A percentile compares a stretch with the other conserved stretches of the same genome.
These are phyloP conservation scores for Blastobasis lacticolella DNA, from an alignment of 2,888 invertebrate species.

Conservation along the genomic window DNA sequence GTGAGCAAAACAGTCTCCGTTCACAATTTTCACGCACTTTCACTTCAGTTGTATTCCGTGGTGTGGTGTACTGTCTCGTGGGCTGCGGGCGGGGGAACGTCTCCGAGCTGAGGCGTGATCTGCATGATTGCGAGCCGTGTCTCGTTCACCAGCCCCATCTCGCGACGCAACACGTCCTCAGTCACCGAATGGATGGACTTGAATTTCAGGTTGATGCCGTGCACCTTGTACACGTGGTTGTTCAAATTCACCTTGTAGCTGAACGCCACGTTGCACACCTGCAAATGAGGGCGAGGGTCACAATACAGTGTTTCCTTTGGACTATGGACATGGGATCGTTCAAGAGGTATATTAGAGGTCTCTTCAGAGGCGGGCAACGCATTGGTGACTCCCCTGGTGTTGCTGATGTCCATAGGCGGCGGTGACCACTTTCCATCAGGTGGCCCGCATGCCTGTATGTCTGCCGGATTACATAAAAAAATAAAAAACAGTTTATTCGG, in stretches of 20 bases:
- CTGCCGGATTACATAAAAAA: no score
- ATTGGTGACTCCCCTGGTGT: no score
- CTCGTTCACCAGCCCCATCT: constrained; percentile 51
- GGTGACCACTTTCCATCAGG: no score
- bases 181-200: constrained; percentile 67
- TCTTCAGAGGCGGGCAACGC: no score
- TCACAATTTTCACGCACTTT: not conserved
- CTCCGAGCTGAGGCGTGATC: constrained; percentile 48
- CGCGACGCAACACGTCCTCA: constrained; percentile 53
- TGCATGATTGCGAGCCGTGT: constrained; percentile 46
- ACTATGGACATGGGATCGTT: no score
- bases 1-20: no score
- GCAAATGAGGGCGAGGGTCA: constrained; percentile 15
- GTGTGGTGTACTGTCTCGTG: constrained; percentile 46
- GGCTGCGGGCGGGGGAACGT: constrained; percentile 37
- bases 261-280: constrained; percentile 69
- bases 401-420: no score
- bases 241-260: constrained; percentile 70
- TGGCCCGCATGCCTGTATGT: no score
- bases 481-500: no score
- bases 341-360: no score
- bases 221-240: constrained; percentile 65
- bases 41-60: constrained; percentile 22
- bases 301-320: no score
- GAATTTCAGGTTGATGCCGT: constrained; percentile 66